Evolutionary conservation across 2,113 vertebrate species (phyloP).

Genomic region (Saccopteryx bilineata): DNA sequence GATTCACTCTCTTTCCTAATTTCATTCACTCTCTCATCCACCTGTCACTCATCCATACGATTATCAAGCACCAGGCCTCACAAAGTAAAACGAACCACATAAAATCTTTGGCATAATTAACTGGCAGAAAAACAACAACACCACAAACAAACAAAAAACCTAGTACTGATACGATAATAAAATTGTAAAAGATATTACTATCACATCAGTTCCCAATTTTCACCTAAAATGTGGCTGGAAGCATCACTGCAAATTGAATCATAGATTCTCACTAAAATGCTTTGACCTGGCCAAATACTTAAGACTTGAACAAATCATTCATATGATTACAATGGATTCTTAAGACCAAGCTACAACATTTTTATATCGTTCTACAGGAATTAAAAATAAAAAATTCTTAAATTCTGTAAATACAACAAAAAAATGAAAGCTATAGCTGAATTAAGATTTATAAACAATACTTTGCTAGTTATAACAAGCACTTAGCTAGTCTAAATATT

Average conservation of each 20-base stretch:
- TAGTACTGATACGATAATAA: background rate
- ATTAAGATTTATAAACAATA: background rate
- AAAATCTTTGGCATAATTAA: background rate
- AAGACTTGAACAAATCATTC: background rate
- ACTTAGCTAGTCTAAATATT: background rate
- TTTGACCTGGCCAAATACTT: background rate
- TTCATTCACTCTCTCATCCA: background rate
- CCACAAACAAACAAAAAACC: background rate
- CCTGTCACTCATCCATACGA: background rate
- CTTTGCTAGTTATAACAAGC: slow-evolving; percentile 20
- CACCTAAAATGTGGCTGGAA: background rate
- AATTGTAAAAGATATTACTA: background rate
- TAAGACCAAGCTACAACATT: background rate
- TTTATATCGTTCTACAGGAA: slow-evolving; percentile 21
- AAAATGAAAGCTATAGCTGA: slow-evolving; percentile 13
- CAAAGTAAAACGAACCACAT: background rate
- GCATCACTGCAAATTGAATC: background rate
- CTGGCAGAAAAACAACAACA: background rate
- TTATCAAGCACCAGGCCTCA: background rate
- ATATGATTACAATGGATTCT: background rate
- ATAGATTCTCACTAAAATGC: background rate
- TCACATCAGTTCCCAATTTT: background rate
- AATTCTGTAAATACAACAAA: background rate
- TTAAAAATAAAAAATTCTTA: slow-evolving; percentile 37
- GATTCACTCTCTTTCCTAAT: background rate